Evolutionary conservation across 2,113 vertebrate species (phyloP).

Genomic region (Tyto alba): DNA sequence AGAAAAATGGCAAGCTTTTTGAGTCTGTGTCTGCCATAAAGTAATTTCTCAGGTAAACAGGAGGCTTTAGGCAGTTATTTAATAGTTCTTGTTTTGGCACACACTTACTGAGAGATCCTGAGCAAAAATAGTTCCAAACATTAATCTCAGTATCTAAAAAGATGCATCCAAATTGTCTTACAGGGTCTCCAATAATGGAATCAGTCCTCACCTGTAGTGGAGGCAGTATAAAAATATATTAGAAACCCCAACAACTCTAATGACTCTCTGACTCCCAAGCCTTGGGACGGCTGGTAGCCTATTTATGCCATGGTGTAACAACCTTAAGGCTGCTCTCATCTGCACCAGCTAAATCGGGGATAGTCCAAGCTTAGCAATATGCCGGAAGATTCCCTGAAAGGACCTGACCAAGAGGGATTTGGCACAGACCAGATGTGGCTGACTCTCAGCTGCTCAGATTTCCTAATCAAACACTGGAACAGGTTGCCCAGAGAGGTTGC

Average conservation of each 20-base stretch:
- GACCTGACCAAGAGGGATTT: not conserved
- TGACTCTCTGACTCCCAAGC: not conserved
- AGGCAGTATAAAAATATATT: not conserved
- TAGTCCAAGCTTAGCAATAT: not conserved
- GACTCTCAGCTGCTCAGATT: not conserved
- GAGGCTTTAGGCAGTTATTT: not conserved
- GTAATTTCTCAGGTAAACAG: not conserved
- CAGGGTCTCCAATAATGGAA: not conserved
- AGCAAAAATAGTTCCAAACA: not conserved
- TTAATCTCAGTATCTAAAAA: not conserved
- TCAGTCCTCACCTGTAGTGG: not conserved
- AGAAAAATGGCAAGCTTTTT: not conserved
- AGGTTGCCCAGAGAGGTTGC: not conserved
- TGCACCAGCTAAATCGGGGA: not conserved
- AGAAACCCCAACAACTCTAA: not conserved
- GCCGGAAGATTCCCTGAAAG: not conserved
- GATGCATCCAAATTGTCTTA: not conserved
- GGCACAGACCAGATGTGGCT: not conserved
- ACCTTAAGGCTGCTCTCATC: not conserved
- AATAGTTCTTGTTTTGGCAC: not conserved
- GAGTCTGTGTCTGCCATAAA: not conserved
- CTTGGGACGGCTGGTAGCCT: not conserved
- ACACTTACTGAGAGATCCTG: not conserved
- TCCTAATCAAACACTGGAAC: not conserved
- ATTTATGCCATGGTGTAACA: not conserved